Base-by-base conservation (phyloP, 92 coral and sea anemone genomes). In the Zoanthus solanderi region DNA sequence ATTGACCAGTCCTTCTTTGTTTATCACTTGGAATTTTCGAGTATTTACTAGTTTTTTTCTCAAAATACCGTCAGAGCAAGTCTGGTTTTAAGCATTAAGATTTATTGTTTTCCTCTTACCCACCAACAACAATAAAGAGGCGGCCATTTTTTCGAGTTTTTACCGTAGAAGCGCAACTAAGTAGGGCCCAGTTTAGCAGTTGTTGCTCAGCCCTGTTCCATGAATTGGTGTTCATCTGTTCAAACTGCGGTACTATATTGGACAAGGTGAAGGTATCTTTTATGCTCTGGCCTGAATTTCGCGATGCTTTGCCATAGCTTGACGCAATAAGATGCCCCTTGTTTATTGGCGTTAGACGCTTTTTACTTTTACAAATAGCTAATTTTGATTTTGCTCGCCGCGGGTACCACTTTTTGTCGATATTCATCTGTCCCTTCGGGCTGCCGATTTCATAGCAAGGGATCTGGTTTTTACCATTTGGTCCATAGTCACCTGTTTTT, bases 271-370 rank as follows among this genome's bases (percentile, higher is more conserved):
- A 69, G 5, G 75, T 69, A 14, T 69, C 75, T 14, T 4, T 69
- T 34, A 69, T 52, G 56, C 54, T 74, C 29, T 5, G 29, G 15
- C 57, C 7, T 12, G 11, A 8, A 9, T 44, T 74, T 14, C 56
- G 10, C 3, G 78, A 4, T 42, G 78, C 53, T 45, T 74, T 74
- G 45, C 78, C 78, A 29, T 74, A 74, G 10, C 56, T 74, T 6
- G 78, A n/a, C 13, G 78, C 78, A 74, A 74, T 74, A 12, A 74
- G 78, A 17, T 74, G 78, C n/a, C 78, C 78, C 45, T 45, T 74
- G 57, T 74, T 9, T 74, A 74, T 73, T 14, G 9, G 28, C 5
- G 56, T 50, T 11, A 0, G 9, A 50, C 2, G 9, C 12, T 50
- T 50, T 7, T 50, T 50, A 7, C 2, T 15, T 50, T 28, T 37